Base-by-base conservation (phyloP, 1,140 invertebrate genomes). In the Lerema accius region DNA sequence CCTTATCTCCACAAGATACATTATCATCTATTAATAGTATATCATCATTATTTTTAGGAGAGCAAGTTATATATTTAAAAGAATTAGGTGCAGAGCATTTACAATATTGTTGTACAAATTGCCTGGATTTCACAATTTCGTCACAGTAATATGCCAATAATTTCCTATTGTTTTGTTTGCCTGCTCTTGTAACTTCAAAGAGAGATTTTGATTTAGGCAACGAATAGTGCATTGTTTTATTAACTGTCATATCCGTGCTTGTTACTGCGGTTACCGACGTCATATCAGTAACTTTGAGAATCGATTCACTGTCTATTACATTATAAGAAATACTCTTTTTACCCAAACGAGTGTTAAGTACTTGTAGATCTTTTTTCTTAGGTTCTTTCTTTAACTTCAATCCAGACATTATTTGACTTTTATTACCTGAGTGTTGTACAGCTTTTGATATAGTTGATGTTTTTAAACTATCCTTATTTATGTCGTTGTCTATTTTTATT, bases 241-340 rank as follows among this genome's bases (percentile, higher is more conserved):
- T 71, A 19, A 32, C 63, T n/a, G 40, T 10, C 53, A 53, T 49
- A 3, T 59, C 49, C 11, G 56, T 59, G 15, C 51, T 65, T 4
- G 53, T 28, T 46, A 65, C 62, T 11, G 42, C 32, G 26, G 61
- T 42, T n/a, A 48, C 65, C 43, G 76, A 78, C 6, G 84, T 85
- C 79, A 89, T 83, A 53, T 89, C 80, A 14, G 84, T 86, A 4
- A 86, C 83, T 77, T 76, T 84, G 0, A 89, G 35, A 40, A 89
- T 56, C 4, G 84, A 81, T 76, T 89, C 86, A 61, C 86, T 89
- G 1, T 84, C 84, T 42, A 89, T 86, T 19, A 86, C 60, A n/a
- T 72, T 71, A 58, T 84, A 88, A 4, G 85, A 86, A 19, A 74
- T 75, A 55, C 76, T 82, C 62, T 74, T 80, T 58, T 80, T 81